Base-by-base conservation (phyloP, 2,888 invertebrate genomes). In the Acronicta aceris region DNA sequence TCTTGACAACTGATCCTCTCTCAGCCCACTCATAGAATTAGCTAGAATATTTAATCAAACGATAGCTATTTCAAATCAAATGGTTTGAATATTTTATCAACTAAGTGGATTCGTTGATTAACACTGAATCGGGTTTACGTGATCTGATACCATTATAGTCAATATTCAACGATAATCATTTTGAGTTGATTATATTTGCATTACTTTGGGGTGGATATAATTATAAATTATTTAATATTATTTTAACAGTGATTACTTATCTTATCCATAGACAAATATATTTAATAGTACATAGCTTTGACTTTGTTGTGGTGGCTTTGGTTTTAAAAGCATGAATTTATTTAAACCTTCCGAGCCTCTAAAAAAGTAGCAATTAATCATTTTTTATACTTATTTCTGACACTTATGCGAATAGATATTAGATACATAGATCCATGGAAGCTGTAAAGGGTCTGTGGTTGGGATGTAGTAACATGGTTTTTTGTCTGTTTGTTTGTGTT, bases 71-170 rank as follows among this genome's bases (percentile, higher is more conserved):
- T 61, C 51, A 49, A 70, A 73, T 70, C 56, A 70, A 75, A 64
- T 58, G 53, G 59, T 73, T 50, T 73, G 71, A 57, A 73, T 76
- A 76, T 71, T 73, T 73, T 62, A 75, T 66, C 67, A 64, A 53
- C 53, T 65, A 71, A 75, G 67, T 73, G 67, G 59, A 67, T 76
- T 62, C 66, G 71, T 66, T 64, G 73, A 73, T 76, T 62, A 73
- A 66, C 57, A 76, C 15, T 41, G 61, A 62, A 66, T 70, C 41
- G 43, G 38, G 60, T 70, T 71, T 66, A 54, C 45, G 48, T 56
- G 50, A 58, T 54, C 42, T 41, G 50, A 49, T 62, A 51, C n/a
- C 33, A 16, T 58, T 21, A 49, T 27, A 54, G 12, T 13, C 46
- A 57, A 60, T 52, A 42, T 51, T 58, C n/a, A 36, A 30, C 25